Conservation (phyloP, 53 echinoderm and acorn worm species). For the Holothuria leucospilota region DNA sequence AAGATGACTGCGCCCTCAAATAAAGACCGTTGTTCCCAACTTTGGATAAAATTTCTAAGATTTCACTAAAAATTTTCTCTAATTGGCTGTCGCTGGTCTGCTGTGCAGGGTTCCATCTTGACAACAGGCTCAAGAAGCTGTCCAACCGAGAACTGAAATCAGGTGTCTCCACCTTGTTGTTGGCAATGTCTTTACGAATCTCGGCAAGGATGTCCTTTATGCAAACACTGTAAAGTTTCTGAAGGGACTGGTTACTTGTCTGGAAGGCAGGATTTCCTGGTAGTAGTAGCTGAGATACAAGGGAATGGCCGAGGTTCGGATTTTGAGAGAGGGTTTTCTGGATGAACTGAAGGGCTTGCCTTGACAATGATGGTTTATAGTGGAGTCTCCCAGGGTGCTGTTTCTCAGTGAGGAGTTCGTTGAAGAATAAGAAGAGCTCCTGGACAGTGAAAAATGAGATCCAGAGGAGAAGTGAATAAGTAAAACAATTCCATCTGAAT, state of each 20-base stretch:
- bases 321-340: slow-evolving; percentile 61
- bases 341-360: slow-evolving; percentile 50
- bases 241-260: slow-evolving; percentile 70
- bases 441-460: background rate
- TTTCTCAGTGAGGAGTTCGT: slow-evolving; percentile 37
- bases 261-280: slow-evolving; percentile 9
- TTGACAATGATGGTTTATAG: slow-evolving; percentile 45
- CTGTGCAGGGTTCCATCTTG: slow-evolving; percentile 53
- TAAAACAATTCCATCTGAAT: too few species aligned
- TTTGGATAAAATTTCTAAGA: slow-evolving; percentile 61
- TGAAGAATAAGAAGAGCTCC: slow-evolving; percentile 59
- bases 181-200: slow-evolving; percentile 37
- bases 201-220: slow-evolving; percentile 49
- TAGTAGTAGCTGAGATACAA: slow-evolving; percentile 65
- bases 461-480: too few species aligned
- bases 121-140: slow-evolving; percentile 62
- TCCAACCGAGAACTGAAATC: slow-evolving; percentile 42
- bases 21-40: background rate
- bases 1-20: background rate
- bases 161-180: slow-evolving; percentile 23
- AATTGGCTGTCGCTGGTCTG: slow-evolving; percentile 56
- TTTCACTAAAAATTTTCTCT: slow-evolving; percentile 64
- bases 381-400: slow-evolving; percentile 24
- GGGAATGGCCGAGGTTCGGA: slow-evolving; percentile 70
- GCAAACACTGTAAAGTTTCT: slow-evolving; percentile 74